Conservation (phyloP, 2,888 invertebrate genomes). For the Polymixis flavicincta region DNA sequence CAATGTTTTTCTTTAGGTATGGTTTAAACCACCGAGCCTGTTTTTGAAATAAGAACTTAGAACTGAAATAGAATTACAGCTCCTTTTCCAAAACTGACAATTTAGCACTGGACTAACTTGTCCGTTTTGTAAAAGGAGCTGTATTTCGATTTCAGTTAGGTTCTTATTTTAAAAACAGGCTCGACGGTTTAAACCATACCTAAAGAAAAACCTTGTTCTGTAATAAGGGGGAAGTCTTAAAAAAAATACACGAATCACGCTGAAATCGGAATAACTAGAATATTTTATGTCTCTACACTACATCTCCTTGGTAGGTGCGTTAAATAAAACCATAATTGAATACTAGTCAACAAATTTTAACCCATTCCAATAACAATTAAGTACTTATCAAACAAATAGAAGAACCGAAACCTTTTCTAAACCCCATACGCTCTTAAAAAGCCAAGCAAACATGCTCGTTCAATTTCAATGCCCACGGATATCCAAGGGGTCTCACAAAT, state of each 20-base stretch:
- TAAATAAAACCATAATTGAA: neutral
- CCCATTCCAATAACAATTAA: slow-evolving; percentile 20
- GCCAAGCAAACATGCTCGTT: slow-evolving; percentile 79
- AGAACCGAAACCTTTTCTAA: slow-evolving; percentile 41
- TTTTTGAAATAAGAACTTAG: too few species aligned
- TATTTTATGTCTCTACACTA: neutral
- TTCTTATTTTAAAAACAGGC: too few species aligned
- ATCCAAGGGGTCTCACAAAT: slow-evolving; percentile 76
- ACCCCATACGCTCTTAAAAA: slow-evolving; percentile 67
- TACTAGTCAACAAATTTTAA: neutral
- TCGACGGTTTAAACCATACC: too few species aligned
- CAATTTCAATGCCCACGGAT: slow-evolving; percentile 80
- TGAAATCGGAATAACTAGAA: neutral
- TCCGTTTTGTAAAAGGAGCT: too few species aligned
- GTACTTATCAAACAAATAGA: slow-evolving; percentile 16
- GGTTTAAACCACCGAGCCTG: too few species aligned
- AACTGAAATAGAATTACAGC: too few species aligned
- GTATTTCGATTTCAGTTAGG: too few species aligned
- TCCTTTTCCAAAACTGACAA: too few species aligned
- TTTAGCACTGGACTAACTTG: too few species aligned
- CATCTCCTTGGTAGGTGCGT: neutral
- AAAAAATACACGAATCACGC: neutral
- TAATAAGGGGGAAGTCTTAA: too few species aligned
- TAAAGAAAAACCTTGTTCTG: too few species aligned
- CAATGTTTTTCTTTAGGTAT: too few species aligned